A percentile compares a stretch with the other conserved stretches of the same genome.
phyloP scores from a whole-genome alignment of 2,888 invertebrate species.

The Drosophila ezoana region DNA sequence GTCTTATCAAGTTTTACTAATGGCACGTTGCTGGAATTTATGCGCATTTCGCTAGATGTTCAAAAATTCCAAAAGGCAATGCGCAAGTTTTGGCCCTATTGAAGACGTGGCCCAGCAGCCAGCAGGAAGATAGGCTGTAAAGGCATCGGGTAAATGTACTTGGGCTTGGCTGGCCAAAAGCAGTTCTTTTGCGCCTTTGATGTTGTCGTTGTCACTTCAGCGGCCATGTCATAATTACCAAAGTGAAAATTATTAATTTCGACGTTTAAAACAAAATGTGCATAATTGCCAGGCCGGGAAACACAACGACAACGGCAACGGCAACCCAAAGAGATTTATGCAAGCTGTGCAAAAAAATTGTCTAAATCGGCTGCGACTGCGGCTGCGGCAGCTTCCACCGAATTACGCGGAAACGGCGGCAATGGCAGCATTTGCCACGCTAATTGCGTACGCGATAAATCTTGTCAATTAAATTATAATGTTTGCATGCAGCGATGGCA shows the following conservation, averaged over 20 bases:
- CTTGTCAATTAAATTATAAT: conserved; percentile 85
- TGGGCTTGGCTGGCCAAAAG: conserved; percentile 19
- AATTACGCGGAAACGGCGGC: conserved; percentile 76
- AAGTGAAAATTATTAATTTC: conserved; percentile 82
- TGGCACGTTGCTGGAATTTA: conserved; percentile 45
- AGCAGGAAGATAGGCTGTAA: conserved; percentile 9
- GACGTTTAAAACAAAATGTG: conserved; percentile 81
- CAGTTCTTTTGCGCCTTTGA: conserved; percentile 63
- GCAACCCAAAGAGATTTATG: conserved; percentile 66
- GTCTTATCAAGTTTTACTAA: neutral
- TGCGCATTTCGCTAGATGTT: conserved; percentile 36
- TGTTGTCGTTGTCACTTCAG: conserved; percentile 82
- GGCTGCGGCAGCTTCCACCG: conserved; percentile 64
- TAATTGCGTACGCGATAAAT: conserved; percentile 85
- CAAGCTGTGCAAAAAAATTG: conserved; percentile 77
- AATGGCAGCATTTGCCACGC: conserved; percentile 78
- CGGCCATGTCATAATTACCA: conserved; percentile 80
- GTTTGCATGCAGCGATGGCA: conserved; percentile 76
- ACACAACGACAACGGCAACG: conserved; percentile 6
- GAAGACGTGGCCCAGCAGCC: too few species aligned
- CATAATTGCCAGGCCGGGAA: conserved; percentile 70
- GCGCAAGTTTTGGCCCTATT: conserved; percentile 3
- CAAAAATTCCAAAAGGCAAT: conserved; percentile 26
- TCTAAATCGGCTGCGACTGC: conserved; percentile 66
- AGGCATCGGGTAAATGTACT: conserved; percentile 15